phyloP scores from a whole-genome alignment of 2,888 invertebrate genomes.

The Chorisops tibialis region DNA sequence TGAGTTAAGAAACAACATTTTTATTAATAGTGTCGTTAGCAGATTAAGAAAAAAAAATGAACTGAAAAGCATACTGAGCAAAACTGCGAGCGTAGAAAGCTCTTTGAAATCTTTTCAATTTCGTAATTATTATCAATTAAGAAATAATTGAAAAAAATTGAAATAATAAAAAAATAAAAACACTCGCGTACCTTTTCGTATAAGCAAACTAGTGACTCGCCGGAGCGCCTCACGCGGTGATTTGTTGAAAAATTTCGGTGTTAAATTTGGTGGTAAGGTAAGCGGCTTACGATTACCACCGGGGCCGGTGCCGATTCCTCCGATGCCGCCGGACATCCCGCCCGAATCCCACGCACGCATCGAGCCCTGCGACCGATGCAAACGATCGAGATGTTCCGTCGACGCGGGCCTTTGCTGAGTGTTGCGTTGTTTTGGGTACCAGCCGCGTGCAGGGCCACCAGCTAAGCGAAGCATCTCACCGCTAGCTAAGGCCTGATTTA shows the following conservation, averaged over 20 bases:
- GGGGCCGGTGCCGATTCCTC: no score
- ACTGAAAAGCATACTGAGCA: slow-evolving; percentile 6
- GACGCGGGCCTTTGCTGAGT: slow-evolving; percentile 76
- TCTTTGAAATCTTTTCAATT: not conserved
- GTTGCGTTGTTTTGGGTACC: slow-evolving; percentile 71
- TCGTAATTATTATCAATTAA: not conserved
- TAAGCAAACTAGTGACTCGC: slow-evolving; percentile 84
- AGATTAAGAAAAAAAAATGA: no score
- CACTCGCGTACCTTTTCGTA: slow-evolving; percentile 68
- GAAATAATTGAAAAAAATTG: slow-evolving; percentile 1
- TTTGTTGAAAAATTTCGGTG: slow-evolving; percentile 86
- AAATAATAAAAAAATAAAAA: slow-evolving; percentile 11
- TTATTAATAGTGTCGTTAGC: no score
- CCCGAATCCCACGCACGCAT: slow-evolving; percentile 54
- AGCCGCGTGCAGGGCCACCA: slow-evolving; percentile 79
- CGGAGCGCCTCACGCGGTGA: slow-evolving; percentile 82
- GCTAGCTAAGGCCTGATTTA: slow-evolving; percentile 61
- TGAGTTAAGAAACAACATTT: slow-evolving; percentile 1
- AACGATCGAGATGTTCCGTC: slow-evolving; percentile 78
- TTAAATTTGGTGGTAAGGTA: slow-evolving; percentile 83
- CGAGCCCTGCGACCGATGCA: slow-evolving; percentile 53
- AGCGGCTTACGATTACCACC: slow-evolving; percentile 68
- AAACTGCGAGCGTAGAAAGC: not conserved
- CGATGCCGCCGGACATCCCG: slow-evolving; percentile 40
- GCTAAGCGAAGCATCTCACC: slow-evolving; percentile 76